phyloP scores from a whole-genome alignment of 1,140 invertebrate species.

The Drosophila setifemur region DNA sequence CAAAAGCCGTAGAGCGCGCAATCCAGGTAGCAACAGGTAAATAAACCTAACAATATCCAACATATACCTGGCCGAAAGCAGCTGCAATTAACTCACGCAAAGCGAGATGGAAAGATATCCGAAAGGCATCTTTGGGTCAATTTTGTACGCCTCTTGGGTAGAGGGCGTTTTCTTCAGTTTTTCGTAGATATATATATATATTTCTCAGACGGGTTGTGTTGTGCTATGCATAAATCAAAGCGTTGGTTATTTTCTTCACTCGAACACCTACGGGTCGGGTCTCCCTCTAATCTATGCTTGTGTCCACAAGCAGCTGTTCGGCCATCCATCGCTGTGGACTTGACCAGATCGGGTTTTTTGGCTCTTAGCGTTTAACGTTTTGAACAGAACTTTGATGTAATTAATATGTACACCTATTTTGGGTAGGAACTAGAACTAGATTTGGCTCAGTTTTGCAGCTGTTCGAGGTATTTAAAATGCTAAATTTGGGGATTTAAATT shows the following conservation, averaged over 20 bases:
- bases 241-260: conserved; percentile 1
- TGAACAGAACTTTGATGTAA: conserved; percentile 30
- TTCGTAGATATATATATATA: too few relatives aligned
- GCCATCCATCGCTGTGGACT: conserved; percentile 20
- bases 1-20: conserved; percentile 22
- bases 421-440: conserved; percentile 36
- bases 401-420: conserved; percentile 51
- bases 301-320: conserved; percentile 37
- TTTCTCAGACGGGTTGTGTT: conserved; percentile 17
- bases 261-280: conserved; percentile 46
- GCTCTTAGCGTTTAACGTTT: neutral
- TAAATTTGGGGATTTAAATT: conserved; percentile 24
- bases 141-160: conserved; percentile 54
- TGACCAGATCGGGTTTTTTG: conserved; percentile 38
- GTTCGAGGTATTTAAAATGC: conserved; percentile 29
- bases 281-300: conserved; percentile 34
- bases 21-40: conserved; percentile 64
- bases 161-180: conserved; percentile 17
- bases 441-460: conserved; percentile 33
- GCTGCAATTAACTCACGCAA: conserved; percentile 66
- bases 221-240: conserved; percentile 47
- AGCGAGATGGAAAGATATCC: conserved; percentile 18
- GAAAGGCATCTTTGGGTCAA: conserved; percentile 51
- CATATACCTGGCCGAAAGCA: conserved; percentile 48
- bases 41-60: neutral